phyloP scores from a whole-genome alignment of 1,140 invertebrate species.

The Drosophila bipectinata region DNA sequence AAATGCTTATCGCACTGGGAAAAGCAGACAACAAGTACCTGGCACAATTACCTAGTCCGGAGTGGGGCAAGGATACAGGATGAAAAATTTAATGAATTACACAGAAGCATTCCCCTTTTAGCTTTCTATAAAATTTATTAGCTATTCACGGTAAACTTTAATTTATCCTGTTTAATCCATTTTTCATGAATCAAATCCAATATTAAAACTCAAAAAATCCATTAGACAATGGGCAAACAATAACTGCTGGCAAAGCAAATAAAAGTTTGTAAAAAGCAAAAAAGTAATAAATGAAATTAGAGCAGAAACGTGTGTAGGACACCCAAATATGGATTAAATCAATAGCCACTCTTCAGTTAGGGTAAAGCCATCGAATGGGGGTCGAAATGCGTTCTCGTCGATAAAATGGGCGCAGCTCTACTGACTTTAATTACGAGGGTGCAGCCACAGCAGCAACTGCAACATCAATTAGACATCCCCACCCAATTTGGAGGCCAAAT shows the following conservation, averaged over 20 bases:
- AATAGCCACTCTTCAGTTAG: constrained; percentile 6
- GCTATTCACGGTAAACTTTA: constrained; percentile 4
- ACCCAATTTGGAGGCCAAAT: constrained; percentile 38
- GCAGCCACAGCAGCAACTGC: constrained; percentile 30
- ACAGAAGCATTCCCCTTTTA: not conserved
- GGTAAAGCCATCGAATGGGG: constrained; percentile 7
- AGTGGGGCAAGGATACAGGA: constrained; percentile 13
- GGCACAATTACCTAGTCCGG: not conserved
- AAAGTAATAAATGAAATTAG: not conserved
- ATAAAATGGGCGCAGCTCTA: constrained; percentile 52
- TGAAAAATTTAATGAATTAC: not conserved
- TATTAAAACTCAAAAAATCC: constrained; percentile 1
- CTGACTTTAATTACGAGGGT: constrained; percentile 44
- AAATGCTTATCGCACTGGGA: constrained; percentile 23
- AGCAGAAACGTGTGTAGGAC: not conserved
- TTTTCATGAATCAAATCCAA: constrained; percentile 16
- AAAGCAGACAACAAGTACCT: not conserved
- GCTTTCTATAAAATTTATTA: not conserved
- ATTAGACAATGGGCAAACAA: constrained; percentile 12
- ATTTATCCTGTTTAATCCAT: constrained; percentile 4
- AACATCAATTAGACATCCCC: constrained; percentile 46
- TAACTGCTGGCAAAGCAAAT: constrained; percentile 32
- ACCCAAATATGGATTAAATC: constrained; percentile 21
- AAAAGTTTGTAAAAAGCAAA: not conserved
- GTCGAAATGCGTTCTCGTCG: constrained; percentile 32